Percentiles rank a stretch among this genome's conserved stretches.
These are phyloP conservation scores for Chironomus tentans DNA, from an alignment of 2,888 invertebrate genomes.

Conservation along the genomic window DNA sequence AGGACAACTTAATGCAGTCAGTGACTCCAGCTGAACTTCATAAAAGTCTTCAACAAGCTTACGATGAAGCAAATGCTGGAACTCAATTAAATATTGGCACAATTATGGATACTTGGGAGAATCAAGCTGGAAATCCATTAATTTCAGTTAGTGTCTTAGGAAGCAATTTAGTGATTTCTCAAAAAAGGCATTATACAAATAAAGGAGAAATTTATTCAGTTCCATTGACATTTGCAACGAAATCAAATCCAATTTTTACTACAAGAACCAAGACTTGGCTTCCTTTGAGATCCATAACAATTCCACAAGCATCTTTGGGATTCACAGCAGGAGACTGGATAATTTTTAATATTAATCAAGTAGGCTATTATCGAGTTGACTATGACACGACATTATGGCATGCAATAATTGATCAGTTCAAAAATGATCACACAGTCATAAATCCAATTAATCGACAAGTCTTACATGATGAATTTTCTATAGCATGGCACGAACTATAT, in stretches of 20 bases:
- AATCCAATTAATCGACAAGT: not conserved
- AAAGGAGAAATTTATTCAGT: not conserved
- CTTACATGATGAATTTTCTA: not conserved
- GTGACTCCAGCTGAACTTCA: not conserved
- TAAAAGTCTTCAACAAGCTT: not conserved
- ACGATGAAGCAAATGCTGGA: not conserved
- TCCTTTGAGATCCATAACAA: not conserved
- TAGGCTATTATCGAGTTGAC: not conserved
- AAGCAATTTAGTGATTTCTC: not conserved
- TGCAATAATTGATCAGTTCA: slow-evolving; percentile 44
- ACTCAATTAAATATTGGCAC: not conserved
- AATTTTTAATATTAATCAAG: not conserved
- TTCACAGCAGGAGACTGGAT: not conserved
- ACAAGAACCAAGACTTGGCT: not conserved
- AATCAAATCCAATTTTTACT: not conserved
- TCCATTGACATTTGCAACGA: not conserved
- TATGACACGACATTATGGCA: slow-evolving; percentile 46
- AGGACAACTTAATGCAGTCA: not conserved
- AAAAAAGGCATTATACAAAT: not conserved
- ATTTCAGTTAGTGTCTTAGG: not conserved
- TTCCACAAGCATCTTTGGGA: not conserved
- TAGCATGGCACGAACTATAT: not conserved
- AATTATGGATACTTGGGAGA: not conserved
- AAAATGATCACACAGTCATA: slow-evolving; percentile 35
- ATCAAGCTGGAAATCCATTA: slow-evolving; percentile 6